Percentiles rank a stretch among this genome's conserved stretches.
Evolutionary conservation across 2,797 vertebrate genomes (phyloP).

Genomic region (Gallirallus australis): DNA sequence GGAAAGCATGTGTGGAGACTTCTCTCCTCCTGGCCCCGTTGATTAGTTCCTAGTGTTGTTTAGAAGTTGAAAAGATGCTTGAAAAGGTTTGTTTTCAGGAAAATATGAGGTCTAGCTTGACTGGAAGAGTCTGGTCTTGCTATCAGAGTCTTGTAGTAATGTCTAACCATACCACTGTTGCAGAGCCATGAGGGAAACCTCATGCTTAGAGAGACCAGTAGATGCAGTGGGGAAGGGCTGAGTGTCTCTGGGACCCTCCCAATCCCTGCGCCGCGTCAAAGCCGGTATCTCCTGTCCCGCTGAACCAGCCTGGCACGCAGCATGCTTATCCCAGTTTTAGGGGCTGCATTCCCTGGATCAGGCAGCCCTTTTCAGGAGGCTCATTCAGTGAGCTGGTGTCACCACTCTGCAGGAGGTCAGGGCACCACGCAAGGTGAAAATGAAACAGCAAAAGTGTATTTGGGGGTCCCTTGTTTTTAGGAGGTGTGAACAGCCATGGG

Average conservation of each 20-base stretch:
- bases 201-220: rapidly evolving
- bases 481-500: rapidly evolving
- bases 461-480: background rate
- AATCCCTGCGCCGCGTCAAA: too few relatives aligned
- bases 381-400: background rate
- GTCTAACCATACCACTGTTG: rapidly evolving
- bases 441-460: rapidly evolving
- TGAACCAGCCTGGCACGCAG: background rate
- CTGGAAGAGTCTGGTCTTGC: background rate
- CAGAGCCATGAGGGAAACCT: too few relatives aligned
- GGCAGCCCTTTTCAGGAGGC: background rate
- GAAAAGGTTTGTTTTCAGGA: background rate
- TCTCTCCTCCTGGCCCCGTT: background rate
- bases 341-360: background rate
- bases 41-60: rapidly evolving
- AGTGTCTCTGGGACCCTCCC: background rate
- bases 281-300: background rate
- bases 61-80: background rate
- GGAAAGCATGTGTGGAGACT: rapidly evolving
- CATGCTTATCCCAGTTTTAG: background rate
- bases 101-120: background rate
- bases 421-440: rapidly evolving
- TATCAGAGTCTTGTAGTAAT: background rate
- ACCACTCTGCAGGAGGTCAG: background rate
- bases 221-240: rapidly evolving